phyloP scores from a whole-genome alignment of 2,888 invertebrate species.

The Ectropis crepuscularia region DNA sequence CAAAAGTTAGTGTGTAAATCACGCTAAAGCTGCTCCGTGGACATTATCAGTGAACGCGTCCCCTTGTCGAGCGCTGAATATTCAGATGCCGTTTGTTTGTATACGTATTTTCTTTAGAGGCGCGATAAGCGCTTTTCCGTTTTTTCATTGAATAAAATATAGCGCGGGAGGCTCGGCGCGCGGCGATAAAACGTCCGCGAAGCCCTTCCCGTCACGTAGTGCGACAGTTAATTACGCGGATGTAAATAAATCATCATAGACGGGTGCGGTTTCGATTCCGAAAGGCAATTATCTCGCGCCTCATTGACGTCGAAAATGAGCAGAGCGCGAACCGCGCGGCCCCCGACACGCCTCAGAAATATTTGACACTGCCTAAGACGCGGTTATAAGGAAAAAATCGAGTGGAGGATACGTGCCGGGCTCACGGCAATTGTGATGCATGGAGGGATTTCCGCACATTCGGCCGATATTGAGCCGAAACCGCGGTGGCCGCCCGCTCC shows the following conservation, averaged over 20 bases:
- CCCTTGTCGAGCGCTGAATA: constrained; percentile 73
- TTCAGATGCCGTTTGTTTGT: constrained; percentile 80
- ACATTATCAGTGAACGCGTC: constrained; percentile 74
- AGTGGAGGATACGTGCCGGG: constrained; percentile 72
- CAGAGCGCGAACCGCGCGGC: constrained; percentile 58
- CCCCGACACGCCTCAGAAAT: constrained; percentile 65
- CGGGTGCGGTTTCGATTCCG: constrained; percentile 78
- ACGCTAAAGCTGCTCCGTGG: constrained; percentile 66
- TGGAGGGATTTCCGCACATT: constrained; percentile 73
- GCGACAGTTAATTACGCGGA: constrained; percentile 84
- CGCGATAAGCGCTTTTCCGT: constrained; percentile 76
- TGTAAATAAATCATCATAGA: constrained; percentile 84
- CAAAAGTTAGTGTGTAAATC: constrained; percentile 72
- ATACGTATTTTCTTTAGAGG: constrained; percentile 75
- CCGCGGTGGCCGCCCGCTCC: constrained; percentile 57
- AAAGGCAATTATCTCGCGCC: constrained; percentile 82
- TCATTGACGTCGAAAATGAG: constrained; percentile 80
- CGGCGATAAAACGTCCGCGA: constrained; percentile 77
- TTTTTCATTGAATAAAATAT: constrained; percentile 79
- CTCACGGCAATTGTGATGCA: constrained; percentile 74
- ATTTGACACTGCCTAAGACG: constrained; percentile 73
- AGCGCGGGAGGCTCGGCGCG: constrained; percentile 67
- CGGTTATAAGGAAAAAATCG: constrained; percentile 74
- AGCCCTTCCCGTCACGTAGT: constrained; percentile 82
- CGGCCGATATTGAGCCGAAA: constrained; percentile 66